Evolutionary conservation across 1,140 invertebrate species (phyloP), one percentile per base, ranked within the genome.

Genomic region (Pseudomyrmex flavicornis): DNA sequence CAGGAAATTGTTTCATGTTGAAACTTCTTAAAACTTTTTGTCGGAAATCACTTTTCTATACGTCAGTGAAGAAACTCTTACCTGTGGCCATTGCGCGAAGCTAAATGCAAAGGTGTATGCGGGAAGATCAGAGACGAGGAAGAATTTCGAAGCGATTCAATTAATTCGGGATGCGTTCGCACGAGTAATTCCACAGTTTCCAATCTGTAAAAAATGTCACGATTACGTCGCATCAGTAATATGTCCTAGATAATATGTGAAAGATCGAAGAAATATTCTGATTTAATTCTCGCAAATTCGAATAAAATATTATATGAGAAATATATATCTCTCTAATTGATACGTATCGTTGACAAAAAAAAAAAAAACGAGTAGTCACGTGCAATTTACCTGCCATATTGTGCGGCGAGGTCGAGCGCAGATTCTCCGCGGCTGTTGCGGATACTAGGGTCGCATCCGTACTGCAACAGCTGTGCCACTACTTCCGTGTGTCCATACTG

Each of bases 401-500:
- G 98, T 17, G 98, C 98, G 1, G 99, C 98, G 50, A 99, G 95
- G 93, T 99, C 99, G 86, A 99, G 95, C 0, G 98, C 97, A 12
- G 98, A 99, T 94, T 99, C 98, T 52, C 98, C 97, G 63, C 97
- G 96, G 76, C 96, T 96, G 94, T 99, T 99, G 59, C 97, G 96
- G 88, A 99, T 97, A 85, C 96, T 97, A 35, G 98, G 98, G 95
- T 99, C 98, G 86, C 98, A 98, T 85, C 97, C 96, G 88, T 97
- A 96, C 86, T 98, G 96, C 74, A 99, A 94, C 84, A 99, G 95
- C 90, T 98, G 96, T 50, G 96, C 96, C 65, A 99, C 97, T n/a
- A 98, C 98, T 79, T 96, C 96, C 68, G 97, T 97, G 93, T 99
- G 98, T 9, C 98, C 99, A 94, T 98, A 99, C 93, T 99, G 98